Percentiles rank a stretch among this genome's conserved stretches.
These are phyloP conservation scores for Salmo trutta DNA, from an alignment of 2,797 vertebrate genomes.

Conservation along the genomic window DNA sequence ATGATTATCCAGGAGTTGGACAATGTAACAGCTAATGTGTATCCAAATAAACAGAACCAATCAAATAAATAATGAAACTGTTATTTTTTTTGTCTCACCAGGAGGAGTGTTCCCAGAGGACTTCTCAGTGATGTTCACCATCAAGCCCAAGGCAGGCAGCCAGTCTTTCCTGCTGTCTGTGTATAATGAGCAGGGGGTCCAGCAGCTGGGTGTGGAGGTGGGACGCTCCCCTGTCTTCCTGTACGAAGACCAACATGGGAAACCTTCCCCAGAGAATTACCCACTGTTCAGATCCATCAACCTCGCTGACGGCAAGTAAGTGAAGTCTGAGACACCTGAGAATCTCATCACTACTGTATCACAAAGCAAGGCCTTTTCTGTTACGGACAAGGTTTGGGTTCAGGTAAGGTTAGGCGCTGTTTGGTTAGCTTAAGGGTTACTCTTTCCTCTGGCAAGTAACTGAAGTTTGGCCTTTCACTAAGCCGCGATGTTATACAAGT, in stretches of 20 bases:
- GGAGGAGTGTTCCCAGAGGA: conserved; percentile 91
- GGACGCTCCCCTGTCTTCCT: conserved; percentile 92
- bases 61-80: too few species aligned
- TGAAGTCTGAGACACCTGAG: conserved; percentile 34
- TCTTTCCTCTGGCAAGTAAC: too few species aligned
- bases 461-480: too few species aligned
- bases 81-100: conserved; percentile 41
- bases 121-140: conserved; percentile 95
- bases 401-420: too few species aligned
- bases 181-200: conserved; percentile 92
- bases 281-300: conserved; percentile 93
- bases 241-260: conserved; percentile 94
- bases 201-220: conserved; percentile 94
- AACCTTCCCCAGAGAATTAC: conserved; percentile 91
- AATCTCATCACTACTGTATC: too few species aligned
- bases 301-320: conserved; percentile 96
- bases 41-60: too few species aligned
- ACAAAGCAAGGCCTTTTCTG: too few species aligned
- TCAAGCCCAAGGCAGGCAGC: conserved; percentile 90
- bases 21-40: too few species aligned
- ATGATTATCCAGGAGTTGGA: too few species aligned
- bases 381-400: too few species aligned
- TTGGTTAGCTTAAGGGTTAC: too few species aligned
- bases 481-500: too few species aligned
- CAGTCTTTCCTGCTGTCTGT: conserved; percentile 95